A percentile compares a stretch with the other conserved stretches of the same genome.
These are phyloP conservation scores for Agrenia bidenticulata DNA, from an alignment of 2,888 invertebrate species.

Conservation along the genomic window DNA sequence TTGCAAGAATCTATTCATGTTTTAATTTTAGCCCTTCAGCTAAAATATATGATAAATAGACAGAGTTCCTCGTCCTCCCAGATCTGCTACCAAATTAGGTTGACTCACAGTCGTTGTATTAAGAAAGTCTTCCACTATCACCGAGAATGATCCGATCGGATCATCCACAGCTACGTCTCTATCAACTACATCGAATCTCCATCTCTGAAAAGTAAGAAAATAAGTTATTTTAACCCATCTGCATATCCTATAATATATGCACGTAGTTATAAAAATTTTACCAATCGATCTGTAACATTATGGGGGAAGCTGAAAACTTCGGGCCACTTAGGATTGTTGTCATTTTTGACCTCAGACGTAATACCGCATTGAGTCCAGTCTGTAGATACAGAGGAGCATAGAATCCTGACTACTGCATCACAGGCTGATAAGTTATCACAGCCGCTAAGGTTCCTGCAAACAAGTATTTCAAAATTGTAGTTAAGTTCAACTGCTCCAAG, in stretches of 20 bases:
- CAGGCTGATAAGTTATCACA: conserved; percentile 32
- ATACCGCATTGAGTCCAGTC: conserved; percentile 30
- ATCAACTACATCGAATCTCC: conserved; percentile 36
- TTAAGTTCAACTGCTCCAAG: neutral
- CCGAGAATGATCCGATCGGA: conserved; percentile 22
- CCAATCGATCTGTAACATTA: neutral
- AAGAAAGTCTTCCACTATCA: conserved; percentile 24
- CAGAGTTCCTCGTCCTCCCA: neutral
- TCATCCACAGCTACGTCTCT: conserved; percentile 33
- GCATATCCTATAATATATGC: conserved; percentile 5
- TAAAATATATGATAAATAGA: neutral
- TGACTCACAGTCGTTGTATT: neutral
- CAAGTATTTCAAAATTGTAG: neutral
- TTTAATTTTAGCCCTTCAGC: too few relatives aligned
- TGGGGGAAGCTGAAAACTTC: conserved; percentile 32
- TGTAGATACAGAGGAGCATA: conserved; percentile 23
- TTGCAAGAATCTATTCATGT: too few relatives aligned
- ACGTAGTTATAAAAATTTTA: conserved; percentile 10
- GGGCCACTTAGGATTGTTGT: conserved; percentile 33
- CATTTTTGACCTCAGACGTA: conserved; percentile 30
- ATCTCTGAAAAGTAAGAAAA: conserved; percentile 29
- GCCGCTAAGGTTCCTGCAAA: conserved; percentile 27
- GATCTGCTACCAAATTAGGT: neutral
- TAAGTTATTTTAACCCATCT: neutral
- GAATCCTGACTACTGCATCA: conserved; percentile 23